Evolutionary conservation across 1,140 invertebrate genomes (phyloP), one percentile per base, ranked within the genome.

Genomic region (Dreissena rostriformis): DNA sequence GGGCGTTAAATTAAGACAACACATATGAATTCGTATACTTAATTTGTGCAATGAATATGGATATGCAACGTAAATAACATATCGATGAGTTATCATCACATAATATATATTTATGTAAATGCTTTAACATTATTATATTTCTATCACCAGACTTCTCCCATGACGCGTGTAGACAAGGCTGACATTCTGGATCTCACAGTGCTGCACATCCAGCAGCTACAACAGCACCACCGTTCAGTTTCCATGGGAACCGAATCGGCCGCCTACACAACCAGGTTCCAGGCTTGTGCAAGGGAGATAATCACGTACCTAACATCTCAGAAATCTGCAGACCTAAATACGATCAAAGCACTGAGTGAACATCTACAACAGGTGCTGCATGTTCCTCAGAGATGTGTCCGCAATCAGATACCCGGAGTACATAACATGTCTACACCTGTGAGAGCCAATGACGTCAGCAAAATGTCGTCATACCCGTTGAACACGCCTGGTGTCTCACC

Each of bases 161-260:
- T 81, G 79, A 81, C 79, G 28, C 52, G 79, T 12, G 79, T 81
- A 14, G 79, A 81, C 79, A 81, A 81, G 70, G 79, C 79, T 7
- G 79, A 81, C 57, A 73, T 81, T 22, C 79, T 81, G 5, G 79
- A 81, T 24, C 49, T 73, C 6, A 73, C 79, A 10, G 79, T 81
- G 0, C 49, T 24, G 7, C 79, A 81, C 49, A 53, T 81, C 17
- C 24, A 52, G 53, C 53, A 73, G 24, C 24, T 81, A 24, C 79
- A 81, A 52, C 68, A 81, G 65, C 79, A 72, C 65, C 79, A 73
- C 63, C 72, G 26, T 8, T 61, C 53, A 52, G 28, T 73, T 65
- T 26, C 79, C 51, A 63, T 29, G 26, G 79, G 24, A 12, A 53
- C 26, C 24, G 24, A 55, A 2, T 26, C 51, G 0, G 57, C 15